These are phyloP conservation scores for Odiellus spinosus DNA, from an alignment of 2,888 invertebrate species.

Conservation along the genomic window DNA sequence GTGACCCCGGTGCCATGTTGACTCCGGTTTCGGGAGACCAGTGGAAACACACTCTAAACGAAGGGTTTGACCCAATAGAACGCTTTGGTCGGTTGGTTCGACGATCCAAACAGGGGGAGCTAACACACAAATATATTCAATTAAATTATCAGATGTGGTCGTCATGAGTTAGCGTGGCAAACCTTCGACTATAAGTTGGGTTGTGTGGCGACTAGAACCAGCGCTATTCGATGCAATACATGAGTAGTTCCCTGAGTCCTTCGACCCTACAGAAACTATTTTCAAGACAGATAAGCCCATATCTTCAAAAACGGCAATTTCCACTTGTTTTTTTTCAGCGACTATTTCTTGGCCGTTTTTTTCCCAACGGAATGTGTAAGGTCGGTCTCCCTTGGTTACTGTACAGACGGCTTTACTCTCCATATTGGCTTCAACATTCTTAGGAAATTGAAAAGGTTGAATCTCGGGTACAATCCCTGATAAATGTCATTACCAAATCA, in stretches of 20 bases:
- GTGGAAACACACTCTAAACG: slow-evolving; percentile 11
- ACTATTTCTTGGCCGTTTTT: slow-evolving; percentile 10
- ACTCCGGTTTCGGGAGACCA: slow-evolving; percentile 15
- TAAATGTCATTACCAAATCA: no score
- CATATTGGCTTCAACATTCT: slow-evolving; percentile 10
- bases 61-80: slow-evolving; percentile 6
- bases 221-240: slow-evolving; percentile 7
- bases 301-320: background rate
- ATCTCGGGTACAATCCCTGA: slow-evolving; percentile 4
- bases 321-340: background rate
- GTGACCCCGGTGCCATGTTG: slow-evolving; percentile 15
- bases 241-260: slow-evolving; percentile 9
- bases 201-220: slow-evolving; percentile 8
- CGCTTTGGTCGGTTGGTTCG: slow-evolving; percentile 14
- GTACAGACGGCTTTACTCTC: slow-evolving; percentile 18
- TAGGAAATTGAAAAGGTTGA: slow-evolving; percentile 12
- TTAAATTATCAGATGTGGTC: no score
- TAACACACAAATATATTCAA: slow-evolving; percentile 2
- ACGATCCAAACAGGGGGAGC: slow-evolving; percentile 17
- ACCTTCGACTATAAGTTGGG: slow-evolving; percentile 16
- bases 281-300: slow-evolving; percentile 6
- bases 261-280: background rate
- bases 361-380: slow-evolving; percentile 16
- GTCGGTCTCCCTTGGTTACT: slow-evolving; percentile 15
- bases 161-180: no score